phyloP scores from a whole-genome alignment of 2,888 invertebrate species.

The Scaptomyza reducta region DNA sequence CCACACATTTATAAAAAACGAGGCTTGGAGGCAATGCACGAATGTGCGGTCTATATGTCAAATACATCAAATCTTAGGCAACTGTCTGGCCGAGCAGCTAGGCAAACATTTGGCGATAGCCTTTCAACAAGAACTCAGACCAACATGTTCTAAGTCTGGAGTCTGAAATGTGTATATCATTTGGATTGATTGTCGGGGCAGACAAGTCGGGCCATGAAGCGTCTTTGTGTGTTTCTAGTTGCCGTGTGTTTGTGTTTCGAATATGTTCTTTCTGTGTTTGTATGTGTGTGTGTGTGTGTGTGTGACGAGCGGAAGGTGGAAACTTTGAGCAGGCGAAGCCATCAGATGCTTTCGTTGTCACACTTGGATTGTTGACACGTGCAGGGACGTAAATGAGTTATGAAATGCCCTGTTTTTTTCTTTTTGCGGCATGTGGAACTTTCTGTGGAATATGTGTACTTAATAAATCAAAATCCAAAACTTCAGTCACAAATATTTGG shows the following conservation, averaged over 20 bases:
- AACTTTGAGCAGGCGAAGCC: constrained; percentile 36
- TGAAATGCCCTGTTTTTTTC: constrained; percentile 39
- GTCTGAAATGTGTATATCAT: constrained; percentile 74
- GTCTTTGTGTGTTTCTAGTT: constrained; percentile 65
- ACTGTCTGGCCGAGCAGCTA: constrained; percentile 39
- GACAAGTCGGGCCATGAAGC: constrained; percentile 36
- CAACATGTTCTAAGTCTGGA: constrained; percentile 44
- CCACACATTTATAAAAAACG: constrained; percentile 48
- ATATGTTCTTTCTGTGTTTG: constrained; percentile 31
- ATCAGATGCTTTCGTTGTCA: constrained; percentile 57
- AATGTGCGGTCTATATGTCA: constrained; percentile 67
- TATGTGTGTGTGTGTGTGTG: constrained; percentile 44
- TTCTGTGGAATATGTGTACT: constrained; percentile 14
- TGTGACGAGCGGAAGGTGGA: constrained; percentile 56
- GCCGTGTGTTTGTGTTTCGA: constrained; percentile 16
- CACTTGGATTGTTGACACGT: constrained; percentile 70
- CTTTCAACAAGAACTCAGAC: constrained; percentile 33
- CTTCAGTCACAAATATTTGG: constrained; percentile 29
- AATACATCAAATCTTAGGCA: constrained; percentile 69
- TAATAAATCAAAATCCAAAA: constrained; percentile 54
- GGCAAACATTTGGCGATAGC: constrained; percentile 61
- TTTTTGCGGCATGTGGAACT: constrained; percentile 6
- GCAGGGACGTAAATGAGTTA: constrained; percentile 68
- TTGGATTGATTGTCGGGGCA: constrained; percentile 73
- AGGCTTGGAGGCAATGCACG: constrained; percentile 37